These are phyloP conservation scores for Labroides dimidiatus DNA, from an alignment of 2,797 vertebrate species.

Conservation along the genomic window DNA sequence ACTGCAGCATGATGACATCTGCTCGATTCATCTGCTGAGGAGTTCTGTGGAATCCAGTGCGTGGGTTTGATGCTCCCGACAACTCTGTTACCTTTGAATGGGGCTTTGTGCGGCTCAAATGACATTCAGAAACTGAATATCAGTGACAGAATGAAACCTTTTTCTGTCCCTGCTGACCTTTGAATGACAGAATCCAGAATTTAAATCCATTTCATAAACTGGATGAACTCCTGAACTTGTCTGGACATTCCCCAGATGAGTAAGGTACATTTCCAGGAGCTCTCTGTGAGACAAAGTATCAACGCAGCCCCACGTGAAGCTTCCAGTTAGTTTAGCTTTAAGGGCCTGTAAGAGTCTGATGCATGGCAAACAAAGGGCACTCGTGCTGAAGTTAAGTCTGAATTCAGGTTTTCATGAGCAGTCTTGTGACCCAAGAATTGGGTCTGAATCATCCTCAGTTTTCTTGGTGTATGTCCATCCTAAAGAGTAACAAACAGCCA, in stretches of 20 bases:
- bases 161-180: conserved; percentile 18
- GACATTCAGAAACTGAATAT: conserved; percentile 6
- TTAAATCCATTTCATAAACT: not conserved
- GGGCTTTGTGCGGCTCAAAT: conserved; percentile 18
- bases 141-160: not conserved
- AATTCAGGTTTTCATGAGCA: too few relatives aligned
- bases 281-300: too few relatives aligned
- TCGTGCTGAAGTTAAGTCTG: too few relatives aligned
- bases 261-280: too few relatives aligned
- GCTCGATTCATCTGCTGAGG: conserved; percentile 42
- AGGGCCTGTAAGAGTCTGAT: too few relatives aligned
- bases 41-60: conserved; percentile 24
- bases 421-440: too few relatives aligned
- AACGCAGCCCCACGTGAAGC: too few relatives aligned
- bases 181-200: not conserved
- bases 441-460: too few relatives aligned
- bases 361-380: too few relatives aligned
- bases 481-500: too few relatives aligned
- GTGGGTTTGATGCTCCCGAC: conserved; percentile 22
- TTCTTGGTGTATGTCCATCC: too few relatives aligned
- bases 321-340: too few relatives aligned
- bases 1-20: conserved; percentile 42
- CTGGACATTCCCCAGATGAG: not conserved
- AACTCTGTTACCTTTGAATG: conserved; percentile 30
- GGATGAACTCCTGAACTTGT: not conserved